Base-by-base conservation (phyloP, 2,888 invertebrate genomes). In the Chironomus tentans region DNA sequence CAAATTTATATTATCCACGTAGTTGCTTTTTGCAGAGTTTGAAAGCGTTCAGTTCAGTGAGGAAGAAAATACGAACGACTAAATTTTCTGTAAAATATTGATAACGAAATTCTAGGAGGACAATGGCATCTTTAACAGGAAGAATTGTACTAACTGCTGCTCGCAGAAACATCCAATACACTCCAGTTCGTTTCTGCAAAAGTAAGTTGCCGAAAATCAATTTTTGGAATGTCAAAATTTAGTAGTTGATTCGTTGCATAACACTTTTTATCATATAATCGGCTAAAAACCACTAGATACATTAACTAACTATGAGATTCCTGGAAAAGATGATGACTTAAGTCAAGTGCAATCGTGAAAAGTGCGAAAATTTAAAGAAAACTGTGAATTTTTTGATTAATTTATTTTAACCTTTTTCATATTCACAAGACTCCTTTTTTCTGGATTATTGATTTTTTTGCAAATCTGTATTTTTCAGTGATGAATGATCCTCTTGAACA, bases 401-500 rank as follows among this genome's bases (percentile, higher is more conserved):
- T 38, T 38, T 38, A 38, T 38, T 38, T 38, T 38, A 38, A 38
- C 38, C 38, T 38, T 38, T 38, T 77, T 18, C 21, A 18, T 62
- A n/a, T n/a, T 65, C 78, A 77, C 10, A 38, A 38, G 38, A 10
- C 7, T 38, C 38, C 38, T 38, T 38, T 38, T 28, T 78, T 18
- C 13, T 21, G 12, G 18, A 22, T 22, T 65, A 65, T 65, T 65
- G 65, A 65, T 65, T 65, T 65, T 65, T n/a, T 65, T 4, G 50
- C 62, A 46, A 47, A 24, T 76, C 79, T 78, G 3, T 56, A 56
- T 77, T 69, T 83, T 81, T 10, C 81, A 92, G 92, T 89, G 86
- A 90, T 94, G 90, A 90, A 94, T 70, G 95, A 97, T 82, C 93
- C 95, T 38, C 79, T 97, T 81, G 97, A 97, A 81, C 94, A 95